Evolutionary conservation across 2,888 invertebrate species (phyloP), one percentile per base, ranked within the genome.

Genomic region (Nebria salina): DNA sequence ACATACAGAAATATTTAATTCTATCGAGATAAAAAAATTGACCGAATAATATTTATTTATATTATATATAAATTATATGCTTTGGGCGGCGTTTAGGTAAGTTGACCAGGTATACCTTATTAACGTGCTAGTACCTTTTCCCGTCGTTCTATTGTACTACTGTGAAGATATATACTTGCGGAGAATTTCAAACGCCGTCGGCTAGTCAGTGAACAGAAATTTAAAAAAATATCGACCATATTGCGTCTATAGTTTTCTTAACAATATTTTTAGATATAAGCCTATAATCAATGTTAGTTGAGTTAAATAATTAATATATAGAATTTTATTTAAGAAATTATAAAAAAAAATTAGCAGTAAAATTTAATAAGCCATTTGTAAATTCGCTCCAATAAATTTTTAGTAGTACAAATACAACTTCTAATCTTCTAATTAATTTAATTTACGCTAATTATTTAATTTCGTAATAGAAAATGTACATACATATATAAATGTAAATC

Each of bases 71-170:
- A 34, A 4, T 4, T 34, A 34, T 34, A 34, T 34, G 5, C 5
- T 66, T 8, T 66, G n/a, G 5, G 26, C 7, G 54, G 6, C 54
- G 7, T 54, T 11, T 20, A 20, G 34, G 66, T 70, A 34, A 20
- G 20, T 20, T 20, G 25, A 70, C 5, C 11, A 26, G 25, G 25
- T 70, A 70, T 70, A 8, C 3, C 1, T 5, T 70, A 70, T 70
- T 70, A 70, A 20, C 70, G 6, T 26, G 70, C 25, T 34, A 20
- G 70, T 70, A 70, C 68, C 68, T 68, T 70, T 70, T 20, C 2
- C 25, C 25, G 25, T 15, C 4, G 34, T 70, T n/a, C 70, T 70
- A 70, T 70, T 70, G 70, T 70, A 26, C 70, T 5, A 54, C 54
- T 54, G 54, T 54, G 70, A 34, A 70, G n/a, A 70, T 34, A 70